phyloP scores from a whole-genome alignment of 2,797 vertebrate species.

The Sparus aurata region DNA sequence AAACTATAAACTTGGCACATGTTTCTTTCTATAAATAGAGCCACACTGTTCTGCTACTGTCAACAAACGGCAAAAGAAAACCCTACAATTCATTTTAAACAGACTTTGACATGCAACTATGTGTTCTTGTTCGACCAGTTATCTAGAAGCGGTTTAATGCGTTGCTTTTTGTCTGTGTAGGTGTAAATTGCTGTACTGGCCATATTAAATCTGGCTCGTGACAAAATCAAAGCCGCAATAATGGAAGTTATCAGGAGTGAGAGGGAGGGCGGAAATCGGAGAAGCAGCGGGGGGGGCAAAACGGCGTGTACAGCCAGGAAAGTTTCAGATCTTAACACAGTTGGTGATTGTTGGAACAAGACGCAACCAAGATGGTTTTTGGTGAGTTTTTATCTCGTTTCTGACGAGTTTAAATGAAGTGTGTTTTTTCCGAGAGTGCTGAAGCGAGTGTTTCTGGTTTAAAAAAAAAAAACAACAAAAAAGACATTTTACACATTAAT shows the following conservation, averaged over 20 bases:
- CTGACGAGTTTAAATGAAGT: no score
- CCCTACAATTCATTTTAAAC: neutral
- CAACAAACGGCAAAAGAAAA: slow-evolving; percentile 2
- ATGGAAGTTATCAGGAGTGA: neutral
- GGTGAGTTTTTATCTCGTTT: no score
- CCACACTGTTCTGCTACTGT: neutral
- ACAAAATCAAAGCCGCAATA: neutral
- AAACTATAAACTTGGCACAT: neutral
- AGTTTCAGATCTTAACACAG: no score
- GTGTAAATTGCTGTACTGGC: neutral
- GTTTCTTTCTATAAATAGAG: neutral
- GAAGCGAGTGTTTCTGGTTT: no score
- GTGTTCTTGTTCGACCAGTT: neutral
- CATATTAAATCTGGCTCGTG: neutral
- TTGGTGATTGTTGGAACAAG: no score
- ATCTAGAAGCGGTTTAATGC: neutral
- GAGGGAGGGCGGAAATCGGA: no score
- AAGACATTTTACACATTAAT: no score
- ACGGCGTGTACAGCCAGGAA: no score
- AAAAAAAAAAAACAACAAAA: no score
- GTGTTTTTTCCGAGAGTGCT: no score
- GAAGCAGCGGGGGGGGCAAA: no score
- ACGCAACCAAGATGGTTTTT: no score
- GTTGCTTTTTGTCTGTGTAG: neutral
- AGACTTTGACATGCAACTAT: neutral